Evolutionary conservation across 2,113 vertebrate species (phyloP), one percentile per base, ranked within the genome.

Genomic region (Lophotis ruficrista): DNA sequence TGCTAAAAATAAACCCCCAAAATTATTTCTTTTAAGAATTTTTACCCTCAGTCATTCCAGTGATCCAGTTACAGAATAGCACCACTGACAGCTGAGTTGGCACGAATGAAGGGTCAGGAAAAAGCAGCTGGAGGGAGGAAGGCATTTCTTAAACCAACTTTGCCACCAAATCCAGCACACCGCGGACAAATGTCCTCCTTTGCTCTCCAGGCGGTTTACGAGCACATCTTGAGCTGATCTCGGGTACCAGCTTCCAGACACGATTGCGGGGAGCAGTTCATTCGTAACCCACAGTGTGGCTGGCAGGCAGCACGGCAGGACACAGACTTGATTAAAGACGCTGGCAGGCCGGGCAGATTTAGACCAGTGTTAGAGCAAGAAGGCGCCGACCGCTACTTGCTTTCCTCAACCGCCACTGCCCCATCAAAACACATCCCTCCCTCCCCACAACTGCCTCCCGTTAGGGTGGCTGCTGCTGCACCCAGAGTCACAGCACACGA

Each of bases 21-120:
- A 73, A 41, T 37, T 6, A 73, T 28, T 56, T 13, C 0, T 65
- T 73, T 35, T 19, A 58, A 51, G n/a, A 30, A 8, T 35, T 62
- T 80, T 89, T 70, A 62, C 45, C 37, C 9, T 12, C 18, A 33
- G 33, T 68, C 0, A 3, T 68, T 79, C 43, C 66, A 90, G 73
- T 7, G 6, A 16, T 35, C 18, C 2, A 0, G 0, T n/a, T 66
- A 62, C n/a, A 64, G 12, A 43, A 37, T 7, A 54, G 15, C 37
- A 62, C 31, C 51, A 70, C 17, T 14, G 30, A 7, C 21, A 38
- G 24, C 50, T 87, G 47, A 33, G 64, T 41, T 66, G 45, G 22
- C 35, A 84, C 0, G 1, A 81, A 60, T 6, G 19, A 50, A 50
- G 15, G 38, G 35, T 41, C 35, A 57, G 64, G 38, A 25, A 41